Base-by-base conservation (phyloP, 1,140 invertebrate genomes). In the Planococcus citri region DNA sequence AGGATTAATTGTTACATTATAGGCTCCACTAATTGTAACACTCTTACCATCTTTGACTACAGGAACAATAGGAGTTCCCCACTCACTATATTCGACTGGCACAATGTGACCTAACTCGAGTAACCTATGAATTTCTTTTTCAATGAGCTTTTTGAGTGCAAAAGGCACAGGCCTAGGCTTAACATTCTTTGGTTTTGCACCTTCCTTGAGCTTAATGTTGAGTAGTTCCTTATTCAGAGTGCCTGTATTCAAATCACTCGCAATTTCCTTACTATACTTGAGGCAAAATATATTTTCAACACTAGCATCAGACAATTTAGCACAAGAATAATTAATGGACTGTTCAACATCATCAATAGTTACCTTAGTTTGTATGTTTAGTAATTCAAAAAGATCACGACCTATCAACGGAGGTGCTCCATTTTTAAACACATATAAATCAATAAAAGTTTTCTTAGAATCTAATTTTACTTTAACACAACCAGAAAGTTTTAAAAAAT, bases 31-130 rank as follows among this genome's bases (percentile, higher is more conserved):
- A 0, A 80, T 58, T 24, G 78, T 70, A 1, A 78, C 73, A 27
- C 64, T 69, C 20, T 78, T 77, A 73, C 80, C 75, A 8, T 72
- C 9, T 73, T 80, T 81, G 41, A 74, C 74, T 1, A 79, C 74
- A 1, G 76, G 72, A 0, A 80, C 74, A n/a, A 80, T 68, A 10
- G 81, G 79, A 17, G 79, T 76, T 9, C 77, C 79, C 78, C 79
- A 82, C 38, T 80, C 76, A 25, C 75, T 76, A 1, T 72, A 72
- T 51, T 75, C 70, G 0, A 72, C 60, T 67, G 73, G 73, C 27
- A 70, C 71, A 14, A 77, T 74, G 10, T 77, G 74, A 1, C 74
- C 73, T 70, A 75, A 74, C 1, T 29, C 21, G 1, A 33, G 9
- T 37, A 71, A 58, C 25, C 27, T n/a, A 68, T 70, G 72, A 69